Percentiles rank a stretch among this genome's conserved stretches.
phyloP scores from a whole-genome alignment of 2,113 vertebrate genomes.

The Microcebus lehilahytsara region DNA sequence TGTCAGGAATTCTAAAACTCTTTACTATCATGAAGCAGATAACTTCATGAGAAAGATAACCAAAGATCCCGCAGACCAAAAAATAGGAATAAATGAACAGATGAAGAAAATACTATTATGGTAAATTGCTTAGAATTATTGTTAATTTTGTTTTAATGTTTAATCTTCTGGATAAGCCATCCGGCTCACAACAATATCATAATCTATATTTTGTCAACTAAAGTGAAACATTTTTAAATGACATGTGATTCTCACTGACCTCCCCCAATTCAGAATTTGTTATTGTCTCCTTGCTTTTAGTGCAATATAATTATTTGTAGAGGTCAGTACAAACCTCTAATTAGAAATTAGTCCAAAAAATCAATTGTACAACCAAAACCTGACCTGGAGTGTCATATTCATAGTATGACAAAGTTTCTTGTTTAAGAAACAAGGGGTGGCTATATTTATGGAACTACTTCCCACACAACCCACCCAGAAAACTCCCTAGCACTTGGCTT shows the following conservation, averaged over 20 bases:
- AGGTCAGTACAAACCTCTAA: not conserved
- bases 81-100: not conserved
- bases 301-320: not conserved
- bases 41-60: not conserved
- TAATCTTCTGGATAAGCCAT: not conserved
- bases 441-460: not conserved
- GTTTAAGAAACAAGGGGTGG: not conserved
- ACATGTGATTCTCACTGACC: not conserved
- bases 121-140: not conserved
- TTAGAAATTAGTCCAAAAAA: not conserved
- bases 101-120: not conserved
- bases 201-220: not conserved
- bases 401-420: not conserved
- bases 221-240: not conserved
- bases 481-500: not conserved
- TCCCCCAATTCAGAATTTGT: not conserved
- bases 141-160: not conserved
- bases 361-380: not conserved
- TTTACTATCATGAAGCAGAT: not conserved
- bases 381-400: not conserved
- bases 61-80: not conserved
- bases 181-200: not conserved
- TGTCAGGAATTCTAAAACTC: not conserved
- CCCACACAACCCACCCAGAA: not conserved
- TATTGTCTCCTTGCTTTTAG: not conserved